Percentiles rank a stretch among this genome's conserved stretches.
phyloP scores from a whole-genome alignment of 2,113 vertebrate genomes.

The Osmerus mordax region DNA sequence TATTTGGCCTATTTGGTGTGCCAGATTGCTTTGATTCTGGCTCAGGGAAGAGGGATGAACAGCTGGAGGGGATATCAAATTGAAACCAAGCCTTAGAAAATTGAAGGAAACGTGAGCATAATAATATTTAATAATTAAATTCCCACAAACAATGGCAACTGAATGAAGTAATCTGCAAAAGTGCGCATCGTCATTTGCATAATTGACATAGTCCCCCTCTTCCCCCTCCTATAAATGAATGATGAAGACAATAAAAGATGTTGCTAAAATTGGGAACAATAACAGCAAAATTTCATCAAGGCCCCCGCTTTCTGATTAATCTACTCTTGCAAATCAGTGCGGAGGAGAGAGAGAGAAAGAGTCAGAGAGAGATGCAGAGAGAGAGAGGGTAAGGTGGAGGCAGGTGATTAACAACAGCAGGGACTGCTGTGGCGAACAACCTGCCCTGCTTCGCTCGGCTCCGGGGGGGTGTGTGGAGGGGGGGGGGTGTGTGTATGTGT shows the following conservation, averaged over 20 bases:
- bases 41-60: conserved; percentile 85
- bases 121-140: conserved; percentile 99
- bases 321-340: conserved; percentile 96
- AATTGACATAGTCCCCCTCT: conserved; percentile 82
- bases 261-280: conserved; percentile 99
- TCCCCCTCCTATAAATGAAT: conserved; percentile 89
- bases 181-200: conserved; percentile 96
- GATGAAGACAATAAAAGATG: conserved; percentile 99
- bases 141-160: conserved; percentile 90
- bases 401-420: conserved; percentile 88
- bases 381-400: conserved; percentile 51
- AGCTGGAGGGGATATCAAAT: conserved; percentile 90
- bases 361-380: background rate
- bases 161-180: conserved; percentile 97
- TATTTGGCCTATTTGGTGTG: conserved; percentile 86
- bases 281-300: conserved; percentile 99
- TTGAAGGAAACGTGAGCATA: conserved; percentile 91
- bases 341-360: conserved; percentile 53
- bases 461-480: background rate
- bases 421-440: conserved; percentile 75
- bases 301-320: conserved; percentile 95
- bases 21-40: conserved; percentile 90
- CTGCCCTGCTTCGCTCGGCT: conserved; percentile 69
- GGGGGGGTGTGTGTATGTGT: no score
- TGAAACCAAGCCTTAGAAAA: conserved; percentile 93